These are phyloP conservation scores for Heteronetta atricapilla DNA, from an alignment of 2,113 vertebrate species.

Conservation along the genomic window DNA sequence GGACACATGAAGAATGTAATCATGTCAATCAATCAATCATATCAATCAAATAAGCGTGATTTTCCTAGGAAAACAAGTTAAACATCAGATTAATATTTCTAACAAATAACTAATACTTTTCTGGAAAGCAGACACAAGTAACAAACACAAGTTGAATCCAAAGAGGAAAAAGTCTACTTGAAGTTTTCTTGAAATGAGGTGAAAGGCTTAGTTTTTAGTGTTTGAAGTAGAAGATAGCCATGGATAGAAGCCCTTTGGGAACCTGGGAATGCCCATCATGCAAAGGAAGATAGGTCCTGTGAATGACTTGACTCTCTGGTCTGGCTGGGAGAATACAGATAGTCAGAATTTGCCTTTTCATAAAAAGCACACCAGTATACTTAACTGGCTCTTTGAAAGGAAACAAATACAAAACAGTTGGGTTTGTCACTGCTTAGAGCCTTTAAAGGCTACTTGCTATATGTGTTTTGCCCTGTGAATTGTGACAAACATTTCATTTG, in stretches of 20 bases:
- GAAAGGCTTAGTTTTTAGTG: neutral
- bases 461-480: neutral
- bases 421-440: neutral
- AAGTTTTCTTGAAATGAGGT: neutral
- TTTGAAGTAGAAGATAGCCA: neutral
- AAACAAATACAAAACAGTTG: neutral
- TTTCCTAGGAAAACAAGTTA: neutral
- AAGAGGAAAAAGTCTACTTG: neutral
- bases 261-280: neutral
- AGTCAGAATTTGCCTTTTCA: neutral
- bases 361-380: neutral
- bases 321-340: neutral
- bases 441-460: neutral
- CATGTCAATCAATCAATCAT: too few relatives aligned
- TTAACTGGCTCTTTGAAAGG: neutral
- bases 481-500: neutral
- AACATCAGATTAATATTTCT: neutral
- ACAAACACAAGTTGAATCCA: neutral
- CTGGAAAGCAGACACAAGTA: neutral
- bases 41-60: neutral
- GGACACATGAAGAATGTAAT: neutral
- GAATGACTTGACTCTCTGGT: neutral
- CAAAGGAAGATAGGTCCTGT: neutral
- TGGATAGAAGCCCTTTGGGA: neutral
- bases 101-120: neutral